A percentile compares a stretch with the other conserved stretches of the same genome.
Evolutionary conservation across 2,113 vertebrate species (phyloP).

Genomic region (Gadus chalcogrammus): DNA sequence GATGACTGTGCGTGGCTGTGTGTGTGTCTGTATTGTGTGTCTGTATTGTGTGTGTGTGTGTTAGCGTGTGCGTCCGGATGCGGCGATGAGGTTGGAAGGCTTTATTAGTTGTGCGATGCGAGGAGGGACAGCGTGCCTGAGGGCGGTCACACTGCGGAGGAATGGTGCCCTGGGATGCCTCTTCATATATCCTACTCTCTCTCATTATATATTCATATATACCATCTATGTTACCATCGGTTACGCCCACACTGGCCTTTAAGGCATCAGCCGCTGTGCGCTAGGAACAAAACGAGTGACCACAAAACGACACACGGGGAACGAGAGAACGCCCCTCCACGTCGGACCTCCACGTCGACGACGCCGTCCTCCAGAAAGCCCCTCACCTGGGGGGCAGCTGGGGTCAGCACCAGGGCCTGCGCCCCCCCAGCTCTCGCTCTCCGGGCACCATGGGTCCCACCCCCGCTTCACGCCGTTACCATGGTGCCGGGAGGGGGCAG

Average conservation of each 20-base stretch:
- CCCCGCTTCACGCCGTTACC: too few relatives aligned
- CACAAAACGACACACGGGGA: not conserved
- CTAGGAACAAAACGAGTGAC: not conserved
- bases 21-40: constrained; percentile 30
- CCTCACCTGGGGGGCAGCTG: constrained; percentile 43
- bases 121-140: constrained; percentile 60
- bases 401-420: constrained; percentile 66
- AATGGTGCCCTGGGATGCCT: constrained; percentile 60
- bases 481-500: too few relatives aligned
- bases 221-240: too few relatives aligned
- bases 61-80: constrained; percentile 24
- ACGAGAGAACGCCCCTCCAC: too few relatives aligned
- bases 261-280: not conserved
- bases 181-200: constrained; percentile 36
- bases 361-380: constrained; percentile 1
- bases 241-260: not conserved
- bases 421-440: not conserved
- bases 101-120: constrained; percentile 17
- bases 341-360: too few relatives aligned
- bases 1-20: constrained; percentile 40
- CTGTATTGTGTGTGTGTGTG: constrained; percentile 22
- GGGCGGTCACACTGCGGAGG: constrained; percentile 61
- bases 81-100: too few relatives aligned
- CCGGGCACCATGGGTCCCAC: too few relatives aligned
- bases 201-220: constrained; percentile 38